A percentile compares a stretch with the other conserved stretches of the same genome.
phyloP scores from a whole-genome alignment of 2,797 vertebrate genomes.

The Aldrovandia affinis region DNA sequence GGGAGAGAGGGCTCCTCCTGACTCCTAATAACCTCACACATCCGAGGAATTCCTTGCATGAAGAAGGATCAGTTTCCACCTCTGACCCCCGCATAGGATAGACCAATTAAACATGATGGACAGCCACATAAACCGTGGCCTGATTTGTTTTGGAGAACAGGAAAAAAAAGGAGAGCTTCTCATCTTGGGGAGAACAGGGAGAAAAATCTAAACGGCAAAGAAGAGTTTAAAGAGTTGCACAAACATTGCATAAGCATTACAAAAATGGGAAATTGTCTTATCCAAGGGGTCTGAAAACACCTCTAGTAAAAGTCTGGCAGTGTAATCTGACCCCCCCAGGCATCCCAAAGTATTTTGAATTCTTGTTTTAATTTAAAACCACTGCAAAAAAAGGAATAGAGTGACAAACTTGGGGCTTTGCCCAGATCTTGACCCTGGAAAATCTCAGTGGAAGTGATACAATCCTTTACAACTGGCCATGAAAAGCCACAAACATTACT shows the following conservation, averaged over 20 bases:
- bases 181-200: slow-evolving; percentile 31
- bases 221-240: neutral
- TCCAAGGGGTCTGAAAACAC: slow-evolving; percentile 15
- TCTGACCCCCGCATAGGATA: slow-evolving; percentile 61
- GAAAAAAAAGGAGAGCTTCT: neutral
- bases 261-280: neutral
- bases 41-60: slow-evolving; percentile 64
- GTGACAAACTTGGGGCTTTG: slow-evolving; percentile 55
- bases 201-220: slow-evolving; percentile 38
- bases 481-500: slow-evolving; percentile 44
- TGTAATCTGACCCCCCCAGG: slow-evolving; percentile 30
- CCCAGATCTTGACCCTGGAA: slow-evolving; percentile 56
- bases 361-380: slow-evolving; percentile 50
- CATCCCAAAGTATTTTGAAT: slow-evolving; percentile 42
- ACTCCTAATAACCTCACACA: slow-evolving; percentile 66
- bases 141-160: slow-evolving; percentile 50
- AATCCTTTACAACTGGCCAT: slow-evolving; percentile 41
- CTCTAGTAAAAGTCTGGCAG: slow-evolving; percentile 16
- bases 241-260: slow-evolving; percentile 28
- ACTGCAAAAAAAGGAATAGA: slow-evolving; percentile 50
- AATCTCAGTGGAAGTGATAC: slow-evolving; percentile 49
- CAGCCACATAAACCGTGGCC: slow-evolving; percentile 60
- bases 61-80: slow-evolving; percentile 65
- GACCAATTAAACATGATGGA: slow-evolving; percentile 72
- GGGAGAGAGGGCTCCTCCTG: slow-evolving; percentile 49